phyloP scores from a whole-genome alignment of 2,113 vertebrate genomes.

The Peromyscus maniculatus region DNA sequence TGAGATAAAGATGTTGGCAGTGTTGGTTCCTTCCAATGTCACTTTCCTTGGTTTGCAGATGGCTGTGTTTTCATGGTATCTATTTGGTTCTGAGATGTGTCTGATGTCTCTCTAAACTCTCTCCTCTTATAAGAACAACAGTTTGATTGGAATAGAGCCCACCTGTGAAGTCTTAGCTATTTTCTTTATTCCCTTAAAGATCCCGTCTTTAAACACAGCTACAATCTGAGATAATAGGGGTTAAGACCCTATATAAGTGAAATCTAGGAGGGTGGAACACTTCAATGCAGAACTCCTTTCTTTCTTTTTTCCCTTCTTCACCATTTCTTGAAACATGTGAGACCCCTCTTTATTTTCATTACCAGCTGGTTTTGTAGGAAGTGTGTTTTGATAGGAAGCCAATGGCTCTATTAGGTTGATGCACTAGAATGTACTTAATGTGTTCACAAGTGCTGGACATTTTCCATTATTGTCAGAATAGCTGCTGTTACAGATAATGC shows the following conservation, averaged over 20 bases:
- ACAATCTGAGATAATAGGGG: not conserved
- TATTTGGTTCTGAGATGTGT: not conserved
- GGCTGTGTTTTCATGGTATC: not conserved
- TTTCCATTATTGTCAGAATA: not conserved
- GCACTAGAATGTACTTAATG: not conserved
- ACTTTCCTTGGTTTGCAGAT: not conserved
- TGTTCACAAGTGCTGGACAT: not conserved
- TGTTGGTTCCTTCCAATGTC: not conserved
- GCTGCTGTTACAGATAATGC: not conserved
- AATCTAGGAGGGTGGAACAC: not conserved
- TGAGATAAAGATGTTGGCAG: not conserved
- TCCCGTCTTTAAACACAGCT: not conserved
- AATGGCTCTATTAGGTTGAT: not conserved
- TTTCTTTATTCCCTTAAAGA: not conserved
- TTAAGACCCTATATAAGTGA: not conserved
- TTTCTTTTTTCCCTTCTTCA: not conserved
- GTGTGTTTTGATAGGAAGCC: not conserved
- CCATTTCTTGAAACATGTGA: conserved; percentile 7
- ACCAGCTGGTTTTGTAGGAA: not conserved
- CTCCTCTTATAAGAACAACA: not conserved
- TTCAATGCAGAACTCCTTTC: not conserved
- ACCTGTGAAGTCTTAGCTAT: not conserved
- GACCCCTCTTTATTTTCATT: not conserved
- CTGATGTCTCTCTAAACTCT: not conserved
- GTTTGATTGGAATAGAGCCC: not conserved